Conservation (phyloP, 2,113 vertebrate genomes). For the Melospiza melodia region DNA sequence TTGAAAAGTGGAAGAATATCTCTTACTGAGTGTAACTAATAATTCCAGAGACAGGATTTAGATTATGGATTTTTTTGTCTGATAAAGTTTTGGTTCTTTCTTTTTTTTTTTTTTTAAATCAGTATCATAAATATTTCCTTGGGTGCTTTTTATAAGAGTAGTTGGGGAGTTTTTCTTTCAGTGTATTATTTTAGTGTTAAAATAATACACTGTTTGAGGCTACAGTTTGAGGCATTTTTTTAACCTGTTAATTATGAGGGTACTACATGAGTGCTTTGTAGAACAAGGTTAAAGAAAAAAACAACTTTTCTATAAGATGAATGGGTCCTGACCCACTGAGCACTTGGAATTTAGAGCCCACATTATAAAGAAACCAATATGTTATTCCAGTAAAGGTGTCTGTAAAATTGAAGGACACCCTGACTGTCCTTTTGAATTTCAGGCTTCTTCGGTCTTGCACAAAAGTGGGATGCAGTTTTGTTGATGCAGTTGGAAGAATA, state of each 20-base stretch:
- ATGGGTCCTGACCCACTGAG: background rate
- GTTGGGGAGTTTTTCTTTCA: background rate
- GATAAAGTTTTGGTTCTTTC: background rate
- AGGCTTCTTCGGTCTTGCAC: background rate
- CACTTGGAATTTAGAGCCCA: background rate
- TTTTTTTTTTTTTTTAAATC: background rate
- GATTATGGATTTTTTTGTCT: background rate
- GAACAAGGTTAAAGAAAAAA: background rate
- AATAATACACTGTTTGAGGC: too few species aligned
- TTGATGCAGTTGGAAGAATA: background rate
- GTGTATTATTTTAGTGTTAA: background rate
- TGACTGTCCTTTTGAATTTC: background rate
- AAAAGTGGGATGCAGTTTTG: background rate
- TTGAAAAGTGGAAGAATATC: background rate
- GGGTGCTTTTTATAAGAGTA: background rate
- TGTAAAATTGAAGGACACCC: background rate
- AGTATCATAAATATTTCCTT: background rate
- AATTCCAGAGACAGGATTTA: background rate
- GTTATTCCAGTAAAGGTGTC: background rate
- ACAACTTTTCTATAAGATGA: background rate
- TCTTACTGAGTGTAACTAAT: background rate
- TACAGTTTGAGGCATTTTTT: fast-evolving
- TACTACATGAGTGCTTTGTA: background rate
- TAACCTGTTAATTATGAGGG: background rate
- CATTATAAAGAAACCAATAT: background rate